Conservation (phyloP, 2,797 vertebrate genomes). For the Emys orbicularis region DNA sequence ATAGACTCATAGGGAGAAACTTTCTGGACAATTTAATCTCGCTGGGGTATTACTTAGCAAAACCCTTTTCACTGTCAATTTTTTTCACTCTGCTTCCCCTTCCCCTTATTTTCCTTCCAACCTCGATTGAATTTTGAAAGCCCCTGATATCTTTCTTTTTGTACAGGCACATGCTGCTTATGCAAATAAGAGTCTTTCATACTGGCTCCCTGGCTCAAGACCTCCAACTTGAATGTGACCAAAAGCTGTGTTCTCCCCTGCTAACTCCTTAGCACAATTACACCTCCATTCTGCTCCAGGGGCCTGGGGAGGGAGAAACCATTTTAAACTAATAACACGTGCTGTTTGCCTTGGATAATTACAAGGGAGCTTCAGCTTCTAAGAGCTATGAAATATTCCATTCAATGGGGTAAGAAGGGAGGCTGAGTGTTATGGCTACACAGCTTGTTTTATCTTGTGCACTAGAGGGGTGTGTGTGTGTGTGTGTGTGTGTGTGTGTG, state of each 20-base stretch:
- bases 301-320: constrained; percentile 53
- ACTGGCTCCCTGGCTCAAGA: constrained; percentile 81
- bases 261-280: constrained; percentile 79
- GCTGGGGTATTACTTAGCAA: constrained; percentile 84
- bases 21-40: constrained; percentile 92
- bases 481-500: no score
- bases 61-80: constrained; percentile 87
- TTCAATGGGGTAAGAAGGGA: constrained; percentile 49
- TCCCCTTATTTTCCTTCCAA: constrained; percentile 75
- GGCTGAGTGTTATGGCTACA: constrained; percentile 54
- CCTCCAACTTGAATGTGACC: constrained; percentile 91
- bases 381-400: constrained; percentile 70
- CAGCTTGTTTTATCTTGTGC: constrained; percentile 56
- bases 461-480: not conserved
- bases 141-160: constrained; percentile 86
- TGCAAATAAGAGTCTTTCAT: constrained; percentile 91
- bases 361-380: constrained; percentile 73
- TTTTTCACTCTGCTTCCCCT: constrained; percentile 71
- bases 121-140: constrained; percentile 77
- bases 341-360: constrained; percentile 82
- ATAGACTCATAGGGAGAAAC: constrained; percentile 86
- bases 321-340: constrained; percentile 81
- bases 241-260: constrained; percentile 83
- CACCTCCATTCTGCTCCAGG: constrained; percentile 77
- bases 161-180: constrained; percentile 89